Evolutionary conservation across 1,140 invertebrate species (phyloP).

Genomic region (Temnothorax curvispinosus): DNA sequence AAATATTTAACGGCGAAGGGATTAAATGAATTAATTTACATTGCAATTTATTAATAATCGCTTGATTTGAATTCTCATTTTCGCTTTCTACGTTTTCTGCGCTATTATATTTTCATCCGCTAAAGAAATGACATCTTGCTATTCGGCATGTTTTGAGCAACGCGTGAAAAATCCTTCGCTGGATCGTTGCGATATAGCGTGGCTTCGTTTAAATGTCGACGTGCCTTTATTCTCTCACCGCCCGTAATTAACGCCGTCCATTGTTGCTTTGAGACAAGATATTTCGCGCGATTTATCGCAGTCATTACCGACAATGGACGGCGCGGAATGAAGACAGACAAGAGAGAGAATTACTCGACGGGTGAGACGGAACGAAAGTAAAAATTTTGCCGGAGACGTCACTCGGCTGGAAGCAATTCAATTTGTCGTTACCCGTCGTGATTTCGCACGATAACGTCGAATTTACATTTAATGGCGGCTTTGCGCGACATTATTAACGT

Average conservation of each 20-base stretch:
- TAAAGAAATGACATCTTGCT: not conserved
- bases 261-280: conserved; percentile 54
- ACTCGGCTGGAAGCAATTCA: conserved; percentile 25
- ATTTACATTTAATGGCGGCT: conserved; percentile 44
- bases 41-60: not conserved
- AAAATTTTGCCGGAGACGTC: conserved; percentile 34
- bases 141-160: conserved; percentile 14
- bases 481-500: conserved; percentile 29
- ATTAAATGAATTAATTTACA: conserved; percentile 1
- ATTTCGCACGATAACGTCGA: conserved; percentile 41
- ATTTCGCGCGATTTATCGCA: conserved; percentile 57
- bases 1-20: not conserved
- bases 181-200: not conserved
- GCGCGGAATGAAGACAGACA: conserved; percentile 31
- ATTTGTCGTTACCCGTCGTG: conserved; percentile 41
- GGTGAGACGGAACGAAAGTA: conserved; percentile 33
- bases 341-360: conserved; percentile 32
- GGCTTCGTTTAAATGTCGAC: conserved; percentile 16
- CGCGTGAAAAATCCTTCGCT: conserved; percentile 3
- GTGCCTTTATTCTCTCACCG: conserved; percentile 31
- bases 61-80: not conserved
- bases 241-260: conserved; percentile 39
- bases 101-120: not conserved
- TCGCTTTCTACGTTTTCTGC: not conserved
- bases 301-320: conserved; percentile 31